Evolutionary conservation across 2,888 invertebrate genomes (phyloP), one percentile per base, ranked within the genome.

Genomic region (Polyploca ridens): DNA sequence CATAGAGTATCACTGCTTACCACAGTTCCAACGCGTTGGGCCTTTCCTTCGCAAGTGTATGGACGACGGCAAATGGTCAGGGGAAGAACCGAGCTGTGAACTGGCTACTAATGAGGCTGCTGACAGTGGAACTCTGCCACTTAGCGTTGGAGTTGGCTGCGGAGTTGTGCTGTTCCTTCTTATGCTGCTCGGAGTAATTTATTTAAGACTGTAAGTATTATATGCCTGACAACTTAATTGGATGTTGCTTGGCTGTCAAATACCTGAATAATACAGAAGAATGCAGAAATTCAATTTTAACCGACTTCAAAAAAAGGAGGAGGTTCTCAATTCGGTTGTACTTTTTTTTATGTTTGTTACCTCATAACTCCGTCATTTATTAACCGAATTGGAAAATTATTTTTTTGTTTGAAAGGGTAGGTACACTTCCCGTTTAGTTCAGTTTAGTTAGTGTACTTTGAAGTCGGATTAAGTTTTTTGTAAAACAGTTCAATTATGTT

Each of bases 1-100:
- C 0, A 96, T 98, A 0, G 98, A 98, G 84, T 98, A 98, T 86
- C 98, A 98, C 83, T 98, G 98, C 83, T 89, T 98, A 65, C 98
- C 98, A 3, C 97, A 97, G 77, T 98, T 95, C 90, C 97, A 97
- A 82, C 94, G 98, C 11, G 96, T 96, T 0, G 98, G 98, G 0
- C 97, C 97, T 0, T 97, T 97, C 85, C 89, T 98, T 27, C 94
- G 98, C 67, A 97, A 97, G 82, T 98, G 98, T 83, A 94, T 96
- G 88, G 97, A 97, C 65, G 97, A 96, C 69, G 98, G 97, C 5
- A 94, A 95, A 60, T 98, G 98, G 98, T 98, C 98, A 5, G 98
- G 98, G 0, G 97, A 97, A 63, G 97, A 97, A 76, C 98, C 98
- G 0, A 95, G 95, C 76, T 98, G 98, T 87, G 97, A 97, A 92